phyloP scores from a whole-genome alignment of 2,888 invertebrate genomes.

The Xylocampa areola region DNA sequence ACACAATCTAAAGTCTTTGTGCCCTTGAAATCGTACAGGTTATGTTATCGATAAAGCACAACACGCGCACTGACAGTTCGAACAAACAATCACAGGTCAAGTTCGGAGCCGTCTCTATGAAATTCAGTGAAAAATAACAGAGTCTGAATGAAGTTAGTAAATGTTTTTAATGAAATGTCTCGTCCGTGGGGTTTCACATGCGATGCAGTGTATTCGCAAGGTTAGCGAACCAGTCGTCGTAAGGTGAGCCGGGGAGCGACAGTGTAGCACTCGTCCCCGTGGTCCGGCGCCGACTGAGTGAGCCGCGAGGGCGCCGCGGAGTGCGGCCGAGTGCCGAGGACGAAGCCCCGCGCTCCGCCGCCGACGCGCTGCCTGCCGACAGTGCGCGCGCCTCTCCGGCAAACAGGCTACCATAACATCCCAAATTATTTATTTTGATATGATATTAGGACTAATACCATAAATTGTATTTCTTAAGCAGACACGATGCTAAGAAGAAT shows the following conservation, averaged over 20 bases:
- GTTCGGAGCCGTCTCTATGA: conserved; percentile 76
- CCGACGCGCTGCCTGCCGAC: conserved; percentile 65
- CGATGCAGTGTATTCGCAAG: conserved; percentile 74
- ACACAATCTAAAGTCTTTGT: conserved; percentile 76
- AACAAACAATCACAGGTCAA: conserved; percentile 87
- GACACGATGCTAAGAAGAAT: background rate
- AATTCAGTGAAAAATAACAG: conserved; percentile 65
- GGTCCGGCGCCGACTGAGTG: conserved; percentile 81
- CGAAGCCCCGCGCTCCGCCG: conserved; percentile 78
- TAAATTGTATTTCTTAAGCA: conserved; percentile 17
- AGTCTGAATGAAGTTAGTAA: conserved; percentile 67
- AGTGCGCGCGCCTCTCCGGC: conserved; percentile 84
- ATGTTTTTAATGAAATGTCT: conserved; percentile 60
- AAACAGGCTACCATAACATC: conserved; percentile 65
- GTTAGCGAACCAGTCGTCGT: conserved; percentile 74
- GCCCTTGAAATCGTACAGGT: conserved; percentile 89
- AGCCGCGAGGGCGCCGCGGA: conserved; percentile 80
- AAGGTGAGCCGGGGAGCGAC: conserved; percentile 67
- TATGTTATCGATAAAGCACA: conserved; percentile 89
- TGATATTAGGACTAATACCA: conserved; percentile 53
- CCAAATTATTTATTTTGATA: conserved; percentile 69
- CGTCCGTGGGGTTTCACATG: conserved; percentile 64
- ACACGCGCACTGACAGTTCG: conserved; percentile 88
- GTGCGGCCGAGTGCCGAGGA: conserved; percentile 67
- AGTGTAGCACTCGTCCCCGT: conserved; percentile 66